Conservation (phyloP, 2,888 invertebrate species). For the Thera britannica region DNA sequence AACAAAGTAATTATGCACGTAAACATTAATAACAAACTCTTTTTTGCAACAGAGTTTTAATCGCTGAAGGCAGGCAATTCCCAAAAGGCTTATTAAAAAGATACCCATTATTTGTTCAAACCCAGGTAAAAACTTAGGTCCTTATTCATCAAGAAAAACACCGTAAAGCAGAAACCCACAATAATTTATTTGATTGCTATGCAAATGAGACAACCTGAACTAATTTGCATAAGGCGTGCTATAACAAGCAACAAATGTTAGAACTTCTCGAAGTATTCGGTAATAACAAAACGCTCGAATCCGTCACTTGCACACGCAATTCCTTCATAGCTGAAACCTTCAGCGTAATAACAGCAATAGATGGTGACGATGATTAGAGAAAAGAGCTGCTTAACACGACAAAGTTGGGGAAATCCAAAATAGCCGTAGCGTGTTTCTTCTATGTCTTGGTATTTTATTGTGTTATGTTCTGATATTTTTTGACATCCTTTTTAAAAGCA, state of each 20-base stretch:
- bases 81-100: too few species aligned
- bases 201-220: constrained; percentile 23
- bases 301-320: constrained; percentile 33
- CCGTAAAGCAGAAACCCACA: constrained; percentile 3
- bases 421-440: not conserved
- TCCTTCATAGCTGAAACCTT: constrained; percentile 10
- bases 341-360: constrained; percentile 32
- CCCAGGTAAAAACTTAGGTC: not conserved
- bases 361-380: constrained; percentile 12
- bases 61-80: too few species aligned
- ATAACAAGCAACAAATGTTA: constrained; percentile 23
- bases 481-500: too few species aligned
- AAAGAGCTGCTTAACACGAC: constrained; percentile 1
- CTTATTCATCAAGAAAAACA: constrained; percentile 3
- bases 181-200: constrained; percentile 30
- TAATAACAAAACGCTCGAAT: constrained; percentile 35
- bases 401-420: not conserved
- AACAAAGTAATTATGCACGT: too few species aligned
- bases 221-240: constrained; percentile 12
- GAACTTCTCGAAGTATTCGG: constrained; percentile 21
- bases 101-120: not conserved
- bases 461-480: too few species aligned
- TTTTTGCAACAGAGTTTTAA: too few species aligned
- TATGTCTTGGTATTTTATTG: too few species aligned
- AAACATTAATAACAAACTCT: too few species aligned